These are phyloP conservation scores for Sarotherodon lohbergeri DNA, from an alignment of 2,113 vertebrate species.

Conservation along the genomic window DNA sequence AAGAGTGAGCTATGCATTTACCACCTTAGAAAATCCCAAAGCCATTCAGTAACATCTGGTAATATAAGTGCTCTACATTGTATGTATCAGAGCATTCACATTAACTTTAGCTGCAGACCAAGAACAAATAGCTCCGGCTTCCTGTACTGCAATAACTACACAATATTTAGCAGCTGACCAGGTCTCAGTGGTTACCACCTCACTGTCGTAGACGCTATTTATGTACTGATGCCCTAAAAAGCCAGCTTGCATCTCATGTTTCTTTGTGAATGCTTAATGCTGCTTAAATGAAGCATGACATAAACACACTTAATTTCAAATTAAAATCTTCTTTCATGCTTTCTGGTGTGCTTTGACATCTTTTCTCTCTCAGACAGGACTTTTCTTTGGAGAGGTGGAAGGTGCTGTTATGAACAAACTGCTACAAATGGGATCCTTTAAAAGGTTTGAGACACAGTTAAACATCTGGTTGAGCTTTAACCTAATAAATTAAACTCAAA, in stretches of 20 bases:
- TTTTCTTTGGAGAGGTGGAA: constrained; percentile 95
- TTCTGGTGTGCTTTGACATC: background rate
- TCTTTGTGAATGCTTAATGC: background rate
- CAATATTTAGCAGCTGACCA: background rate
- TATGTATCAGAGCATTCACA: background rate
- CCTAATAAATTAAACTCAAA: background rate
- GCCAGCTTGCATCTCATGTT: background rate
- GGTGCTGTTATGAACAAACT: constrained; percentile 98
- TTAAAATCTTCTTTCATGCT: background rate
- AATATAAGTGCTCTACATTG: background rate
- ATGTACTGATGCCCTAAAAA: background rate
- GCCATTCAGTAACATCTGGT: background rate
- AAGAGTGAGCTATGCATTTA: background rate
- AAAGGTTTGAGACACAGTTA: constrained; percentile 76
- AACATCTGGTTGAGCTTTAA: background rate
- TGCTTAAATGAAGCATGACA: background rate
- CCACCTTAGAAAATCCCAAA: background rate
- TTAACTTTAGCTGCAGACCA: background rate
- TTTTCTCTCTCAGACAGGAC: constrained; percentile 81
- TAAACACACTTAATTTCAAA: background rate
- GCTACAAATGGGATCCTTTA: constrained; percentile 96
- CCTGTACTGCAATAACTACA: background rate
- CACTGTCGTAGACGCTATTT: background rate
- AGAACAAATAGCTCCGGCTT: background rate
- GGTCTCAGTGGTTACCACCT: background rate